Evolutionary conservation across 2,113 vertebrate species (phyloP), one percentile per base, ranked within the genome.

Genomic region (Motacilla tschutschensis): DNA sequence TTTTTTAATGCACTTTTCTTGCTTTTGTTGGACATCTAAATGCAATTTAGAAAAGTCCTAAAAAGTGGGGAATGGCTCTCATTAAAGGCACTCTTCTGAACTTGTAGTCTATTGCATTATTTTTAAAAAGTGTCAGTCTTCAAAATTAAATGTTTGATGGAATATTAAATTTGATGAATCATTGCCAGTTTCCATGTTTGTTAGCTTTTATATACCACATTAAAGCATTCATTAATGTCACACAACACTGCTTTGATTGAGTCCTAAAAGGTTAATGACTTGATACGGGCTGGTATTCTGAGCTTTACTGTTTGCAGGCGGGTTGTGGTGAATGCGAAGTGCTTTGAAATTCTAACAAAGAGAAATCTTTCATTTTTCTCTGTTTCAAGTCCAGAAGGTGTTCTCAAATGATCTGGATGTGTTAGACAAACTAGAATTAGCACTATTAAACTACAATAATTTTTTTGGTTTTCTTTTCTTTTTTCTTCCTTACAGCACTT

Each of bases 111-210:
- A 58, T 47, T 72, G 77, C 79, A 69, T 65, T 88, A 91, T 93
- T 95, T 92, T 54, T 0, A 53, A 87, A 83, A 95, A 89, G 72
- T 88, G 84, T 76, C 92, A 85, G 63, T 95, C 87, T 96, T 96
- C 92, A 93, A 97, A 95, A 76, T n/a, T 35, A 94, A 94, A 94
- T 94, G 74, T 92, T 94, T 94, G 95, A 92, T 93, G 90, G 95
- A 96, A 96, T 97, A 96, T 97, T 96, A 97, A 95, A 96, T 95
- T 94, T 95, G 96, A 96, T 96, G 94, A 97, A 96, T 97, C 96
- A 95, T 85, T 95, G 87, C 90, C 88, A 95, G 79, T 92, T 89
- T 90, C 92, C 75, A 79, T 91, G 90, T 95, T 95, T 94, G 84
- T 90, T 95, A 92, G 91, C 92, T 97, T 97, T 97, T 95, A 96